A percentile compares a stretch with the other conserved stretches of the same genome.
phyloP scores from a whole-genome alignment of 2,888 invertebrate species.

The Gari tellinella region DNA sequence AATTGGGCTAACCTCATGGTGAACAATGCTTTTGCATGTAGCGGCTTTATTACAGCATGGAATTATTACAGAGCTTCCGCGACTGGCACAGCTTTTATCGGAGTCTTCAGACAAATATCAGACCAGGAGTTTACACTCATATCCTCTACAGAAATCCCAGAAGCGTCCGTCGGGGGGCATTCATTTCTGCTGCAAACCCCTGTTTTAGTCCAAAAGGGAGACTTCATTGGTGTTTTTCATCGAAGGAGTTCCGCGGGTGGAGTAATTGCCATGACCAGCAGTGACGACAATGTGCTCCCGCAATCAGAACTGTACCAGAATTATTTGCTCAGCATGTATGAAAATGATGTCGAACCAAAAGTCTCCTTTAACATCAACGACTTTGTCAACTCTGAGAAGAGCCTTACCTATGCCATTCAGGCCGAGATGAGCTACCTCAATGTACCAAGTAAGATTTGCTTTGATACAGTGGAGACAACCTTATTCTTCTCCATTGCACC shows the following conservation, averaged over 20 bases:
- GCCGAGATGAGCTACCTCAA: conserved; percentile 74
- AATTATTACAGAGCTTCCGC: conserved; percentile 76
- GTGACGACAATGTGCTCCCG: conserved; percentile 61
- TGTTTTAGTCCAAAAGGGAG: conserved; percentile 75
- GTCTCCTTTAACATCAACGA: conserved; percentile 66
- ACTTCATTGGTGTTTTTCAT: conserved; percentile 82
- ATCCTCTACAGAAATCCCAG: conserved; percentile 71
- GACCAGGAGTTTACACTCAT: conserved; percentile 72
- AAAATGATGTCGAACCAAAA: conserved; percentile 70
- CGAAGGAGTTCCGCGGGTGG: conserved; percentile 65
- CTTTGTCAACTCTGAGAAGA: conserved; percentile 53
- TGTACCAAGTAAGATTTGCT: conserved; percentile 42
- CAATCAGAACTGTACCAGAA: conserved; percentile 74
- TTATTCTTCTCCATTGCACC: too few species aligned
- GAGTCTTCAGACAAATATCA: conserved; percentile 76
- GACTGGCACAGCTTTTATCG: conserved; percentile 73
- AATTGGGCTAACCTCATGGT: conserved; percentile 79
- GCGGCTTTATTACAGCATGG: conserved; percentile 76
- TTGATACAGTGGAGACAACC: too few species aligned
- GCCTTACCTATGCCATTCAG: conserved; percentile 74
- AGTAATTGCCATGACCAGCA: conserved; percentile 73
- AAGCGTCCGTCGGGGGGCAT: conserved; percentile 66
- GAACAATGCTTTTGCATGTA: conserved; percentile 80
- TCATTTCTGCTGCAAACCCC: conserved; percentile 61
- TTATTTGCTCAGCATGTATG: conserved; percentile 72